Evolutionary conservation across 1,140 invertebrate genomes (phyloP).

Genomic region (Neodiprion lecontei): DNA sequence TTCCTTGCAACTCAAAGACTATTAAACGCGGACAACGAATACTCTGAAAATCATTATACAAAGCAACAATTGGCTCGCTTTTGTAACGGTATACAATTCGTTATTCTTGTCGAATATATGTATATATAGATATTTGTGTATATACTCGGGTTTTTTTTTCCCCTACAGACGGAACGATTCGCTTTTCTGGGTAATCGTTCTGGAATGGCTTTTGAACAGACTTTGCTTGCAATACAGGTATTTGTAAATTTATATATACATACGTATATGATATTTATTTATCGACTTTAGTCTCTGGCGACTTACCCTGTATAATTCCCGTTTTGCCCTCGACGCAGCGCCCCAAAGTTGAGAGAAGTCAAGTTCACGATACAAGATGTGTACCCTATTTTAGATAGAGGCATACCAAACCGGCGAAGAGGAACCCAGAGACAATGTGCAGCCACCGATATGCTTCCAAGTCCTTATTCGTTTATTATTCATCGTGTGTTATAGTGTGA

Average conservation of each 20-base stretch:
- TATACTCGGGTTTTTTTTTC: too few relatives aligned
- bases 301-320: neutral
- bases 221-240: neutral
- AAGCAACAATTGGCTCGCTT: slow-evolving; percentile 1
- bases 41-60: slow-evolving; percentile 11
- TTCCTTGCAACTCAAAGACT: slow-evolving; percentile 5
- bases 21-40: slow-evolving; percentile 10
- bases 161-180: neutral
- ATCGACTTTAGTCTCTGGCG: neutral
- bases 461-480: neutral
- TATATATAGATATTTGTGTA: neutral
- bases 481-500: too few relatives aligned
- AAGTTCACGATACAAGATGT: neutral
- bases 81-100: neutral
- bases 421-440: neutral
- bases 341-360: neutral
- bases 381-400: too few relatives aligned
- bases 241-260: slow-evolving; percentile 10
- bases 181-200: slow-evolving; percentile 4
- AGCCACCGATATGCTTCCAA: neutral
- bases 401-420: neutral
- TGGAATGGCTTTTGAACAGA: slow-evolving; percentile 7
- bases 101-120: neutral
- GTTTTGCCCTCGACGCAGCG: neutral
- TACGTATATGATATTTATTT: neutral